phyloP scores from a whole-genome alignment of 2,888 invertebrate genomes.

The Idaea aversata region DNA sequence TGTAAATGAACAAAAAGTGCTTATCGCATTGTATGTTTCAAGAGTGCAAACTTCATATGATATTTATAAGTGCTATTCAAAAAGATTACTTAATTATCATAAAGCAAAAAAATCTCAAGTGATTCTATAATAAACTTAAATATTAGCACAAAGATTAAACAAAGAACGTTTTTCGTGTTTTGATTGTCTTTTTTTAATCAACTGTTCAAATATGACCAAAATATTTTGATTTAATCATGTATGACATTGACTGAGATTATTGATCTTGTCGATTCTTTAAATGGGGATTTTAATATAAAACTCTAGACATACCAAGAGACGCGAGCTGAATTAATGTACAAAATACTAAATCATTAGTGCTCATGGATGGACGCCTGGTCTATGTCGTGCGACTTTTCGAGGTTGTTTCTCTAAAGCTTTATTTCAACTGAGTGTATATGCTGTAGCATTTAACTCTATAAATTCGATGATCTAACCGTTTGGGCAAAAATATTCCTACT shows the following conservation, averaged over 20 bases:
- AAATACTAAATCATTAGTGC: no score
- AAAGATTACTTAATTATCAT: constrained; percentile 8
- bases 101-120: constrained; percentile 11
- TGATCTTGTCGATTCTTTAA: neutral
- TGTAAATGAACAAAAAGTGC: neutral
- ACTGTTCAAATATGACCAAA: neutral
- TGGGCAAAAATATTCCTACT: no score
- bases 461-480: no score
- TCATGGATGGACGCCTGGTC: no score
- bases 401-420: no score
- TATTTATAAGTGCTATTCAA: constrained; percentile 1
- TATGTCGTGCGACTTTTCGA: no score
- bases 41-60: neutral
- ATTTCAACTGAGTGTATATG: no score
- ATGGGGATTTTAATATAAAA: neutral
- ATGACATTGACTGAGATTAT: neutral
- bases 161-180: constrained; percentile 1
- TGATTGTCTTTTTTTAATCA: neutral
- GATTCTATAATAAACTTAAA: neutral
- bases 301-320: neutral
- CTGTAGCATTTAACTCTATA: no score
- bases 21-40: constrained; percentile 16
- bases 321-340: no score
- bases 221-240: constrained; percentile 15
- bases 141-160: neutral